Evolutionary conservation across 1,140 invertebrate species (phyloP).

Genomic region (Leptinotarsa defecta): DNA sequence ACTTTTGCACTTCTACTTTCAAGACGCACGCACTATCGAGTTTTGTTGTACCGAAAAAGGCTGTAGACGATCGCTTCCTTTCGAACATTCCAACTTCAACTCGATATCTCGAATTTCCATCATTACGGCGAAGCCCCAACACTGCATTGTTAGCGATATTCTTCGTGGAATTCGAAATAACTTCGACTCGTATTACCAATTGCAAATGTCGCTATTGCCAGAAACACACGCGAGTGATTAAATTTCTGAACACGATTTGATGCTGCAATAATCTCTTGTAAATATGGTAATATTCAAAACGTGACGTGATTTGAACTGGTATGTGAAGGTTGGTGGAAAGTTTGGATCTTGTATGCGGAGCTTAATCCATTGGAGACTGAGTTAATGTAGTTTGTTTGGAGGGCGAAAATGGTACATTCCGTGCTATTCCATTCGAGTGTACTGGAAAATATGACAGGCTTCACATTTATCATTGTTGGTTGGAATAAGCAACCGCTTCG

Average conservation of each 20-base stretch:
- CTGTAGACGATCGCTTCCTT: neutral
- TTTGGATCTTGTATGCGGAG: slow-evolving; percentile 17
- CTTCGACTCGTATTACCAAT: slow-evolving; percentile 3
- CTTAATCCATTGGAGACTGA: neutral
- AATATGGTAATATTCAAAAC: slow-evolving; percentile 30
- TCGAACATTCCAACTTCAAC: neutral
- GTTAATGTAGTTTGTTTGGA: neutral
- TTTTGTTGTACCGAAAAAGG: neutral
- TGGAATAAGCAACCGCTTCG: too few relatives aligned
- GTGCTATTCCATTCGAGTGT: too few relatives aligned
- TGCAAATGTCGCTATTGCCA: neutral
- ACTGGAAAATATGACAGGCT: too few relatives aligned
- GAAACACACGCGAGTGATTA: slow-evolving; percentile 12
- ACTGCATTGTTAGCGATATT: too few relatives aligned
- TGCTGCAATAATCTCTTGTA: slow-evolving; percentile 26
- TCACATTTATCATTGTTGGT: too few relatives aligned
- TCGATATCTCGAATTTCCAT: too few relatives aligned
- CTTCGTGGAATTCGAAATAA: neutral
- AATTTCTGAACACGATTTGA: slow-evolving; percentile 28
- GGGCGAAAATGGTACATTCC: neutral
- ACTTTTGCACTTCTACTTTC: too few relatives aligned
- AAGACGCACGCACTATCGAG: too few relatives aligned
- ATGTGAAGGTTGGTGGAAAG: slow-evolving; percentile 17
- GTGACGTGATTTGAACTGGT: slow-evolving; percentile 23
- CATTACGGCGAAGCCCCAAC: too few relatives aligned